Evolutionary conservation across 2,797 vertebrate genomes (phyloP), one percentile per base, ranked within the genome.

Genomic region (Sylvilagus floridanus): DNA sequence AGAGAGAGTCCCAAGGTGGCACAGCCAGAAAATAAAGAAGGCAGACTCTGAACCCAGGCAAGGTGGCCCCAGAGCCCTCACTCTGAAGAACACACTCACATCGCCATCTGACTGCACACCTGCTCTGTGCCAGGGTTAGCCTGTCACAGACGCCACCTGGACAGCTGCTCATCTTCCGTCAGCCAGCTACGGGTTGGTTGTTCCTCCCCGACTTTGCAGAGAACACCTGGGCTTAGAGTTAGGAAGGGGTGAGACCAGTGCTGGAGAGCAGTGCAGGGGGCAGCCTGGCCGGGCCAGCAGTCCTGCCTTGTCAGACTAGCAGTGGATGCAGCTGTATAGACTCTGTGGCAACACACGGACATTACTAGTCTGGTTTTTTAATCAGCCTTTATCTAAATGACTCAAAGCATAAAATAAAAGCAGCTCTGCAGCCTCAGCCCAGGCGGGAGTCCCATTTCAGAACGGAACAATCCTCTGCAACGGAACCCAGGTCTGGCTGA

Each of bases 351-450:
- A 69, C 89, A 77, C 50, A 26, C 22, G 57, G 63, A 47, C 87
- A 91, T 83, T 8, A 42, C 8, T 42, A 7, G 42, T 42, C 42
- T 42, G 42, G 42, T 42, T 42, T 42, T 42, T 54, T 42, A 0
- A 91, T 92, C 69, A 65, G 62, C 92, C 90, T 94, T 85, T 65
- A 83, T 78, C 86, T 85, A 85, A 95, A 94, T 85, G 93, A 95
- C 87, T 73, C 81, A 90, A 89, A 91, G 63, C 75, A 92, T 35
- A 87, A 81, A 87, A 91, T 30, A 62, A 76, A 93, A 91, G 65
- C 32, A 32, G 84, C 32, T 91, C 52, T 68, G 73, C 73, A 82
- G 65, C 24, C 76, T 16, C 52, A 85, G 87, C 62, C 93, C 17
- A 77, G 42, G 77, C 7, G 4, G 87, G 68, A 78, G 37, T 17